Conservation (phyloP, 2,113 vertebrate species). For the Ardeotis arabs region DNA sequence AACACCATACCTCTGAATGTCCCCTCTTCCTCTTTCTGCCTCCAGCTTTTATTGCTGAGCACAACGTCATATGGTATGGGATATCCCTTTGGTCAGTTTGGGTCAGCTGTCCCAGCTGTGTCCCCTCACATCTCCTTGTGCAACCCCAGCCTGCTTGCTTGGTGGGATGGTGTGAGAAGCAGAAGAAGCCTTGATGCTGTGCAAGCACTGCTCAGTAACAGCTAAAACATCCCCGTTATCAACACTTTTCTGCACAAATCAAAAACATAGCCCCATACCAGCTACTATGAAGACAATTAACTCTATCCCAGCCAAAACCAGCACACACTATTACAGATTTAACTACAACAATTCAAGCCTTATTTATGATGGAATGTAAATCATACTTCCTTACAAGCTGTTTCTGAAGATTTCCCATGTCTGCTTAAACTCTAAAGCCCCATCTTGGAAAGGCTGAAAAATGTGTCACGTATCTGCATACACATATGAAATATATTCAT, state of each 20-base stretch:
- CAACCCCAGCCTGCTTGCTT: fast-evolving
- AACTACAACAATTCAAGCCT: neutral
- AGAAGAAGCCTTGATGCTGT: neutral
- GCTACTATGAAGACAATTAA: too few species aligned
- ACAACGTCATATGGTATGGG: fast-evolving
- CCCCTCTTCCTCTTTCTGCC: neutral
- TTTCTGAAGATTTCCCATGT: neutral
- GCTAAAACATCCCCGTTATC: too few species aligned
- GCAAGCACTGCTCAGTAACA: too few species aligned
- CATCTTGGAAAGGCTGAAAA: neutral
- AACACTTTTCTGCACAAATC: too few species aligned
- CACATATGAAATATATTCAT: neutral
- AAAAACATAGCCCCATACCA: too few species aligned
- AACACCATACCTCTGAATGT: neutral
- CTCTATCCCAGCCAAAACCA: neutral
- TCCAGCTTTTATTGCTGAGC: neutral
- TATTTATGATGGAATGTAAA: slow-evolving; percentile 13
- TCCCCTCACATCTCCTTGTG: neutral
- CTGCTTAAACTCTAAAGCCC: neutral
- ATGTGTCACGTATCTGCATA: neutral
- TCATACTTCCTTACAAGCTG: neutral
- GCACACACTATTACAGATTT: neutral
- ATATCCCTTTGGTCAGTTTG: neutral
- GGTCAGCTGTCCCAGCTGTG: neutral
- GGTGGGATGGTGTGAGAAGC: neutral